phyloP scores from a whole-genome alignment of 2,797 vertebrate species.

The Coracias cyanogaster region DNA sequence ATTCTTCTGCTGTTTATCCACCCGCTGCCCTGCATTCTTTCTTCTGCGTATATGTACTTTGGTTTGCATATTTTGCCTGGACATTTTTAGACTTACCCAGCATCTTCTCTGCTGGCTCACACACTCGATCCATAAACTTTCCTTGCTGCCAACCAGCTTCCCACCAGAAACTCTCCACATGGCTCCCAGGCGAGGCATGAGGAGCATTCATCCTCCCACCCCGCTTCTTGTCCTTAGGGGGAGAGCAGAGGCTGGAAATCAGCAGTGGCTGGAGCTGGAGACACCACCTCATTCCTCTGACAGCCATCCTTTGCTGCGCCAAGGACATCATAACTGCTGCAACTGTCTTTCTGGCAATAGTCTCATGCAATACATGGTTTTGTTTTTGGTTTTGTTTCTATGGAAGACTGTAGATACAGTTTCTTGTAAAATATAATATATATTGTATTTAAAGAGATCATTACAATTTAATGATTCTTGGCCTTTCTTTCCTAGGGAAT shows the following conservation, averaged over 20 bases:
- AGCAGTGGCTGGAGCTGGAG: not conserved
- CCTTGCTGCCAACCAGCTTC: conserved; percentile 36
- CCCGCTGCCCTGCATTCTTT: not conserved
- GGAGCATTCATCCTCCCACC: not conserved
- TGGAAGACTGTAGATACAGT: not conserved
- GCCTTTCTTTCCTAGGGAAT: not conserved
- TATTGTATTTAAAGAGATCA: not conserved
- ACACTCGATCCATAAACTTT: not conserved
- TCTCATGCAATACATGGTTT: not conserved
- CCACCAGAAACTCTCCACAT: conserved; percentile 41
- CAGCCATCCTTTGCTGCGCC: not conserved
- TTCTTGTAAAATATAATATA: not conserved
- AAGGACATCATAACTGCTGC: not conserved
- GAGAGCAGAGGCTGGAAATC: not conserved
- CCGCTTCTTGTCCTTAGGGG: not conserved
- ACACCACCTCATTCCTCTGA: not conserved
- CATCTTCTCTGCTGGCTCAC: conserved; percentile 29
- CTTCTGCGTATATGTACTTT: conserved; percentile 1
- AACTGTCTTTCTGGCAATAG: not conserved
- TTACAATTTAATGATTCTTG: not conserved
- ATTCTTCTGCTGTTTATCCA: conserved; percentile 40
- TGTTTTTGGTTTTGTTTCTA: not conserved
- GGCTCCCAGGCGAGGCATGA: not conserved
- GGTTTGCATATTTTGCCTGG: not conserved
- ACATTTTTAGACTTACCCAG: conserved; percentile 50